These are phyloP conservation scores for Harpagifer antarcticus DNA, from an alignment of 2,797 vertebrate species.

Conservation along the genomic window DNA sequence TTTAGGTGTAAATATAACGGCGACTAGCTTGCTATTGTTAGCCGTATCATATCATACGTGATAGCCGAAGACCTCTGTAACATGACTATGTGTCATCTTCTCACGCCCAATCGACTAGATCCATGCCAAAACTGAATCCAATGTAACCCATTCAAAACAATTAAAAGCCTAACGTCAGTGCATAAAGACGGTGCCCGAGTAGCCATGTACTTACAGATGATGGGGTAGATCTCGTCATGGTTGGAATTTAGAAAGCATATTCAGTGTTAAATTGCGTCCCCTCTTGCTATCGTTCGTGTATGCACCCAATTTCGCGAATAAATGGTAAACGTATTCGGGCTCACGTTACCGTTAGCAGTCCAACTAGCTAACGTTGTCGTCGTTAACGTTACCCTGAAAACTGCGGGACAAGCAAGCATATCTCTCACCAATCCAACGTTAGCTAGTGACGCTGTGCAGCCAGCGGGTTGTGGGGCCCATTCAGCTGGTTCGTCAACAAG, in stretches of 20 bases:
- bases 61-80: constrained; percentile 63
- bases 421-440: constrained; percentile 75
- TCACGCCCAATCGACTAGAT: constrained; percentile 73
- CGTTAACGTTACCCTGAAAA: constrained; percentile 75
- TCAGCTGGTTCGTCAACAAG: constrained; percentile 83
- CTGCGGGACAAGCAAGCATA: constrained; percentile 78
- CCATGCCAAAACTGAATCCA: constrained; percentile 56
- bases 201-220: constrained; percentile 81
- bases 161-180: constrained; percentile 56
- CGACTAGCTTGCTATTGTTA: constrained; percentile 77
- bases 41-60: constrained; percentile 60
- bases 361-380: constrained; percentile 73
- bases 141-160: constrained; percentile 69
- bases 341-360: constrained; percentile 69
- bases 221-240: constrained; percentile 82
- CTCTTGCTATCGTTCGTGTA: constrained; percentile 49
- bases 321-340: constrained; percentile 61
- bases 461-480: constrained; percentile 81
- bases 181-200: constrained; percentile 53
- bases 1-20: constrained; percentile 81
- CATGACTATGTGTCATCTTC: constrained; percentile 67
- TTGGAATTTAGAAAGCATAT: constrained; percentile 81
- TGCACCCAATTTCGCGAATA: constrained; percentile 49
- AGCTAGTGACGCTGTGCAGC: constrained; percentile 82
- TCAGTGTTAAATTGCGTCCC: constrained; percentile 71